Base-by-base conservation (phyloP, 2,888 invertebrate species). In the Erpobdella octoculata region DNA sequence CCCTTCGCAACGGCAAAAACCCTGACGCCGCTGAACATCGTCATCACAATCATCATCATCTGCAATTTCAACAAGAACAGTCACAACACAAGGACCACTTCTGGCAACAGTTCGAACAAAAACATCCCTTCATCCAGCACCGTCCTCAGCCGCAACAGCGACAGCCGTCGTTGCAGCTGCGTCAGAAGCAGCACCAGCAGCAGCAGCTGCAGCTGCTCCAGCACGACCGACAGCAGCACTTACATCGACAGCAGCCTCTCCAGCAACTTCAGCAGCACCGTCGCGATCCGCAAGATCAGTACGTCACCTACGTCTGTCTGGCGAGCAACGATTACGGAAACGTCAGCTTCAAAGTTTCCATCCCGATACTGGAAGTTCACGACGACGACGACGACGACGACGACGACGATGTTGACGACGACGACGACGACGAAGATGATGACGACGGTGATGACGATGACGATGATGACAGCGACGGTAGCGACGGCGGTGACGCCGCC, bases 291-390 rank as follows among this genome's bases (percentile, higher is more conserved):
- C 37, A 37, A 38, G 41, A 67, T 28, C 67, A 67, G 67, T 21
- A 28, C 15, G 41, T 25, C 46, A 67, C 28, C 41, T 67, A 67
- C 46, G 67, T 41, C 37, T 67, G 67, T 21, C 31, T 67, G 38
- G 67, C 67, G 9, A 12, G 31, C 8, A 67, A 67, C 33, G 46
- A 46, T 31, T 6, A 28, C 9, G 67, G 41, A 31, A 25, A 37
- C 12, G 67, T 67, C 2, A 41, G 38, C 67, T 67, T 67, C 28
- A 67, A 67, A 67, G 67, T 67, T 18, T 41, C 41, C 18, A 38
- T 67, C 18, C 67, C 67, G 2, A 28, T 67, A 38, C 46, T 41
- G 41, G 18, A 38, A 46, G 46, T 37, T 18, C 41, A 31, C 46
- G 41, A 41, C 46, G 53, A 25, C 53, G 48, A 2, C 4, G 21